These are phyloP conservation scores for Cantharis nigra DNA, from an alignment of 2,888 invertebrate genomes.

Conservation along the genomic window DNA sequence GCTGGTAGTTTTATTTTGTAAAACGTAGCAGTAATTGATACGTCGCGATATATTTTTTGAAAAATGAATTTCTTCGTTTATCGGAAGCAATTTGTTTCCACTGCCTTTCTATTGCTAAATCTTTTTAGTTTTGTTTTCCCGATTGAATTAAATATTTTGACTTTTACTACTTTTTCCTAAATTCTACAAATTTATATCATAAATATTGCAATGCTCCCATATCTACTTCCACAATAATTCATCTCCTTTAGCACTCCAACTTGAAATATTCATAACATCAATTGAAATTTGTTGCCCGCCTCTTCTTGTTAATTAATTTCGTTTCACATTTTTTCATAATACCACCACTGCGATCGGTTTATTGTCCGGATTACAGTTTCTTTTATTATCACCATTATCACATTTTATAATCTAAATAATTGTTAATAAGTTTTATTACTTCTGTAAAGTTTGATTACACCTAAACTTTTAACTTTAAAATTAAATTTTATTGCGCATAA, in stretches of 20 bases:
- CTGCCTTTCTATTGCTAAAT: not conserved
- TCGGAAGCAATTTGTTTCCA: slow-evolving; percentile 12
- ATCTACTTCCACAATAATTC: not conserved
- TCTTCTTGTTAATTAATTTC: not conserved
- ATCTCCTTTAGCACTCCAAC: not conserved
- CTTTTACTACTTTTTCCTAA: not conserved
- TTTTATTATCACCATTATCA: not conserved
- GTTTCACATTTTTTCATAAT: not conserved
- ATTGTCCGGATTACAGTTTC: not conserved
- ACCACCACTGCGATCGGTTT: not conserved
- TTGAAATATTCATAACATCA: not conserved
- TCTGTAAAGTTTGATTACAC: not conserved
- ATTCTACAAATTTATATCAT: not conserved
- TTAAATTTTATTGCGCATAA: not conserved
- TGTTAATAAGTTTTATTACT: not conserved
- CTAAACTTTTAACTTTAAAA: not conserved
- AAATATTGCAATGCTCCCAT: not conserved
- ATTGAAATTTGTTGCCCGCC: not conserved
- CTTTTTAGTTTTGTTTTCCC: slow-evolving; percentile 8
- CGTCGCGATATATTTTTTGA: slow-evolving; percentile 17
- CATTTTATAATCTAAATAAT: not conserved
- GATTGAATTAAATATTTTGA: not conserved
- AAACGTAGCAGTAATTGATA: slow-evolving; percentile 18
- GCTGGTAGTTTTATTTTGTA: slow-evolving; percentile 16
- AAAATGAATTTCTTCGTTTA: slow-evolving; percentile 16